Conservation (phyloP, 2,113 vertebrate genomes). For the Hymenochirus boettgeri region DNA sequence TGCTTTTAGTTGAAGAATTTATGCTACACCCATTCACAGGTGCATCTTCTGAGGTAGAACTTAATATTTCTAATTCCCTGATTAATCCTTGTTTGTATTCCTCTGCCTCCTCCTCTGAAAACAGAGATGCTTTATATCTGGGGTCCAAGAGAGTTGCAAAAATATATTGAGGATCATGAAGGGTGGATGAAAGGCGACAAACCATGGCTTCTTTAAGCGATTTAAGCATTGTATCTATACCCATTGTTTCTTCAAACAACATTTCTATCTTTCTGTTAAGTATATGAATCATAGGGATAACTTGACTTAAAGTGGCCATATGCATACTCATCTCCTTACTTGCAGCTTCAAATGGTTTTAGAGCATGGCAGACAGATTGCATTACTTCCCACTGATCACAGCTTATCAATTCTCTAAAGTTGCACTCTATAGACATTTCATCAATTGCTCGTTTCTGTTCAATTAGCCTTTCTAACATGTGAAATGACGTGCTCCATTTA, state of each 20-base stretch:
- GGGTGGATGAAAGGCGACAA: conserved; percentile 77
- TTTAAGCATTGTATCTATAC: conserved; percentile 93
- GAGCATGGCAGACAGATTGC: conserved; percentile 88
- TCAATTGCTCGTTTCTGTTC: conserved; percentile 90
- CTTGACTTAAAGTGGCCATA: conserved; percentile 86
- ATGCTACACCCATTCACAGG: conserved; percentile 72
- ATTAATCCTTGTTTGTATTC: conserved; percentile 89
- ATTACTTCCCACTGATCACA: conserved; percentile 98
- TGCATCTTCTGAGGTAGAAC: conserved; percentile 77
- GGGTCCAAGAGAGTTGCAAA: conserved; percentile 95
- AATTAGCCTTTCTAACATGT: conserved; percentile 90
- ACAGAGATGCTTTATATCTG: conserved; percentile 90
- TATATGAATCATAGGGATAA: conserved; percentile 95
- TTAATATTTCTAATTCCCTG: conserved; percentile 81
- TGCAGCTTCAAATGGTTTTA: conserved; percentile 89
- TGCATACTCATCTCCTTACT: conserved; percentile 87
- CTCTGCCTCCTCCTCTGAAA: conserved; percentile 90
- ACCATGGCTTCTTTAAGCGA: conserved; percentile 90
- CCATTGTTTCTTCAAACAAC: conserved; percentile 92
- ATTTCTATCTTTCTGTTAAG: conserved; percentile 89
- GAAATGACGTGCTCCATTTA: conserved; percentile 87
- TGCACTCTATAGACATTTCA: conserved; percentile 87
- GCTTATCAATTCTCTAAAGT: conserved; percentile 90
- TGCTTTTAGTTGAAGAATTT: conserved; percentile 61
- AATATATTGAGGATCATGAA: conserved; percentile 83